Percentiles rank a stretch among this genome's conserved stretches.
Evolutionary conservation across 1,140 invertebrate genomes (phyloP).

Genomic region (Magallana gigas): DNA sequence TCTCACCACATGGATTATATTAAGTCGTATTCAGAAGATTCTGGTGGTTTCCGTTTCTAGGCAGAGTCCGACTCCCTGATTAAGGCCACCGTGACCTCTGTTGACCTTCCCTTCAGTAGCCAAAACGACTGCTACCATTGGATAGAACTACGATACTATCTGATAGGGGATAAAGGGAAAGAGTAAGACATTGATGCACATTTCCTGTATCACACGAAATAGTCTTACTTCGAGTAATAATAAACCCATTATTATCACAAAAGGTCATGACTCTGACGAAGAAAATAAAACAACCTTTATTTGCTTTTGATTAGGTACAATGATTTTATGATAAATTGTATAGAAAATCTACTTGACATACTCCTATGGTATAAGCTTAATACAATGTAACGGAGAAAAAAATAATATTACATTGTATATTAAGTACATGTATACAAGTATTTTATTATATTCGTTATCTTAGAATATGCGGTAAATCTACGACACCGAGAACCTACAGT

Average conservation of each 20-base stretch:
- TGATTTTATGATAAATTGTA: not conserved
- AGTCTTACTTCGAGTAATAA: too few species aligned
- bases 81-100: not conserved
- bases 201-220: too few species aligned
- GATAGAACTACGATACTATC: not conserved
- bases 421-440: too few species aligned
- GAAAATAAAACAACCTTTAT: too few species aligned
- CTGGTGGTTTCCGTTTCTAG: not conserved
- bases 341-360: not conserved
- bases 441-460: not conserved
- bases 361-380: too few species aligned
- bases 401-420: too few species aligned
- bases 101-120: not conserved
- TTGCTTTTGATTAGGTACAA: too few species aligned
- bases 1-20: too few species aligned
- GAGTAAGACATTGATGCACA: not conserved
- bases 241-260: too few species aligned
- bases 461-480: not conserved
- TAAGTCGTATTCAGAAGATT: too few species aligned
- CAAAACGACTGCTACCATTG: not conserved
- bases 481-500: not conserved
- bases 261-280: too few species aligned
- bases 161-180: not conserved
- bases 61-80: not conserved
- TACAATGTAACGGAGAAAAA: too few species aligned